Conservation (phyloP, 2,797 vertebrate species). For the Setipinna tenuifilis region DNA sequence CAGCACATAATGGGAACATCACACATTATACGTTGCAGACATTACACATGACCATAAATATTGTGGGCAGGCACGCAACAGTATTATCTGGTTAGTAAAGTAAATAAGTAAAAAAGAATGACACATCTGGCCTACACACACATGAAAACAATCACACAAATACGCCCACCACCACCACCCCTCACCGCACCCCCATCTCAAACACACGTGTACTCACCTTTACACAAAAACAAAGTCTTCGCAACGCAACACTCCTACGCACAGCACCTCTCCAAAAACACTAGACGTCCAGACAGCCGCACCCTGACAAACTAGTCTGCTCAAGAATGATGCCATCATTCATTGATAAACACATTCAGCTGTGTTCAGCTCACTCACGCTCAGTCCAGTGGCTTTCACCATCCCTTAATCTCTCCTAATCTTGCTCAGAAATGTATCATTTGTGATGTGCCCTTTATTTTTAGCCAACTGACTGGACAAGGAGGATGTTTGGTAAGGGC, state of each 20-base stretch:
- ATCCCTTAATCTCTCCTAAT: background rate
- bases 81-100: no score
- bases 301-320: background rate
- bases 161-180: no score
- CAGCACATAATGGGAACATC: no score
- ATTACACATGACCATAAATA: no score
- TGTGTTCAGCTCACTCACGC: background rate
- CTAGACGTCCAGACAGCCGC: background rate
- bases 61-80: no score
- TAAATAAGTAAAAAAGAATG: no score
- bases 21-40: no score
- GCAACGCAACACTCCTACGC: background rate
- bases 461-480: slow-evolving; percentile 5
- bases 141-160: no score
- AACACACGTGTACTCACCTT: background rate
- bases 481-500: background rate
- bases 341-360: background rate
- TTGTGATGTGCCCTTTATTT: background rate
- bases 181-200: no score
- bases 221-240: background rate
- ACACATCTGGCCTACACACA: no score
- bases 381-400: background rate
- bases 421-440: background rate
- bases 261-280: background rate
- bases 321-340: background rate